phyloP scores from a whole-genome alignment of 2,797 vertebrate genomes.

The Vireo griseus region DNA sequence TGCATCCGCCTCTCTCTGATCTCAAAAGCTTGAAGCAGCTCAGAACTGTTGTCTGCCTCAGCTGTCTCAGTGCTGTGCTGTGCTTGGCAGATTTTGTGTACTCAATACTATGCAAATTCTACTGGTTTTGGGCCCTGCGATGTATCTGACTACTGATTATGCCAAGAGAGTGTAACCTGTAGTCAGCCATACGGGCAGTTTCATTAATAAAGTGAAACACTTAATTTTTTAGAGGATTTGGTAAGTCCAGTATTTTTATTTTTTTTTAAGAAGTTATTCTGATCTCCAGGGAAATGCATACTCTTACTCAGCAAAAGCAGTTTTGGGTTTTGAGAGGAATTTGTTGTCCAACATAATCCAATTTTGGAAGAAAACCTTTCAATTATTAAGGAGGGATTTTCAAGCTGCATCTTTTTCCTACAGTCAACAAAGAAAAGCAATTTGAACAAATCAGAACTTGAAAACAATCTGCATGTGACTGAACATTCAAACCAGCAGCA shows the following conservation, averaged over 20 bases:
- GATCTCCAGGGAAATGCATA: neutral
- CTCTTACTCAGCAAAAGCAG: neutral
- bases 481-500: neutral
- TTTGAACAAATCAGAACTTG: neutral
- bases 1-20: neutral
- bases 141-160: neutral
- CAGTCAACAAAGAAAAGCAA: neutral
- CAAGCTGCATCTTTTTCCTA: neutral
- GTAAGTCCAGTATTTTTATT: accelerated
- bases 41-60: neutral
- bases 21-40: neutral
- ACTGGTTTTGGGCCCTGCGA: neutral
- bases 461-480: neutral
- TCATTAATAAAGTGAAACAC: neutral
- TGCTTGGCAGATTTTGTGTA: neutral
- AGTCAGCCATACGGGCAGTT: neutral
- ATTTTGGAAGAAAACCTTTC: neutral
- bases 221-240: neutral
- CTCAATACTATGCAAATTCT: neutral
- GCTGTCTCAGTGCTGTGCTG: neutral
- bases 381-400: neutral
- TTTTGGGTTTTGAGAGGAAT: neutral
- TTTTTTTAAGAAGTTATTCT: neutral
- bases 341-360: neutral
- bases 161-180: too few species aligned